Evolutionary conservation across 2,888 invertebrate genomes (phyloP), one percentile per base, ranked within the genome.

Genomic region (Eretmocerus hayati): DNA sequence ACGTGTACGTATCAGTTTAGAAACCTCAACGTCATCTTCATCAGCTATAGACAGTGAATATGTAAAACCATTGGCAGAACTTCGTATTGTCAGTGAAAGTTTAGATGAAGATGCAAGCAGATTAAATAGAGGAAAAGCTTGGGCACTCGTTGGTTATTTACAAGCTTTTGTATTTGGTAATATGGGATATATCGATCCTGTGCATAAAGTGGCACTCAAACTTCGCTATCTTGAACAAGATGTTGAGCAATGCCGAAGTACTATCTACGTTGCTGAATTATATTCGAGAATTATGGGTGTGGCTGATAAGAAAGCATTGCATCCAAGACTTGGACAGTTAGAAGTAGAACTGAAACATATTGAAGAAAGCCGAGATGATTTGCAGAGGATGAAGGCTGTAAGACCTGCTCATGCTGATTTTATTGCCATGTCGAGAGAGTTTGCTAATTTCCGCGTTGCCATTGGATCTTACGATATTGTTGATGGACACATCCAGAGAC

Each of bases 191-290:
- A 84, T 93, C 5, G 95, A 95, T 75, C 91, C 92, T 0, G 82
- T 89, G 0, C 81, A 85, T 49, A 90, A 90, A 69, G 80, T 83
- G 55, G 75, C 80, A 1, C 68, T 91, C 0, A 88, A 88, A 71
- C 76, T 84, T 9, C 69, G 79, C 37, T 87, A 90, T 57, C 74
- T 82, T 13, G 69, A 76, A 20, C 81, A 88, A 59, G 87, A 90
- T 66, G 79, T 87, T 3, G 65, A 70, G 18, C 78, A 80, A 60
- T 76, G 84, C 30, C 72, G 77, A 11, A 73, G 72, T 9, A 66
- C 84, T 39, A 71, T 78, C 8, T 74, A 77, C 9, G 74, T 78
- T 16, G 83, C 83, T 54, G 77, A 79, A 50, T 69, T 79, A 41
- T 77, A 81, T 50, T 71, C 72, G 26, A 57, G 60, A 33, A 57